Conservation (phyloP, 1,140 invertebrate genomes). For the Anagrus nilaparvatae region DNA sequence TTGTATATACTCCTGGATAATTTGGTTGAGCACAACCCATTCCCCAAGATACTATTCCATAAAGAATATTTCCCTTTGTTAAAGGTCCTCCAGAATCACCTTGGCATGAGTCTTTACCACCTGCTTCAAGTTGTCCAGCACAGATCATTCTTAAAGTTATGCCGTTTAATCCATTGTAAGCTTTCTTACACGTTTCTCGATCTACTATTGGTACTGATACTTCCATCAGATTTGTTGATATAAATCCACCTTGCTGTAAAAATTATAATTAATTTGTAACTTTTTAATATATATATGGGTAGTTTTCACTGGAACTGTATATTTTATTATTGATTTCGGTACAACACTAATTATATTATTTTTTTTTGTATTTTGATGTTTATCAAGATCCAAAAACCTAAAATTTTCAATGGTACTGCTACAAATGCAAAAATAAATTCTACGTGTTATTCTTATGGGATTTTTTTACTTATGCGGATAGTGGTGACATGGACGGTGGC, state of each 20-base stretch:
- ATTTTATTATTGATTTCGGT: background rate
- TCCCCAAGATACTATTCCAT: conserved; percentile 45
- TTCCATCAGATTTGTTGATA: conserved; percentile 15
- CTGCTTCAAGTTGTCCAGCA: conserved; percentile 25
- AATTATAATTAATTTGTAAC: background rate
- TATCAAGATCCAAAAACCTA: background rate
- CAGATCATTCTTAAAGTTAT: conserved; percentile 36
- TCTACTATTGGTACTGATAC: conserved; percentile 29
- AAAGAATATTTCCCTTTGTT: conserved; percentile 21
- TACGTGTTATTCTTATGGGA: too few relatives aligned
- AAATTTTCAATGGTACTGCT: too few relatives aligned
- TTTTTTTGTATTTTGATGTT: background rate
- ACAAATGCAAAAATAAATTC: too few relatives aligned
- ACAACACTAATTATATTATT: background rate
- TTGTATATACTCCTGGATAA: conserved; percentile 47
- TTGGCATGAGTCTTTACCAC: conserved; percentile 20
- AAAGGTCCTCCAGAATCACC: conserved; percentile 29
- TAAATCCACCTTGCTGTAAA: conserved; percentile 20
- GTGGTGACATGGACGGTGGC: too few relatives aligned
- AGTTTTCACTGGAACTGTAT: too few relatives aligned
- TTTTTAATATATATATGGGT: background rate
- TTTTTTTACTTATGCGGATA: too few relatives aligned
- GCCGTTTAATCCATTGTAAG: conserved; percentile 16
- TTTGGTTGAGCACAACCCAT: conserved; percentile 38
- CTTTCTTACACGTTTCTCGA: conserved; percentile 18